Percentiles rank a stretch among this genome's conserved stretches.
Evolutionary conservation across 2,888 invertebrate genomes (phyloP).

Genomic region (Eilema caniola): DNA sequence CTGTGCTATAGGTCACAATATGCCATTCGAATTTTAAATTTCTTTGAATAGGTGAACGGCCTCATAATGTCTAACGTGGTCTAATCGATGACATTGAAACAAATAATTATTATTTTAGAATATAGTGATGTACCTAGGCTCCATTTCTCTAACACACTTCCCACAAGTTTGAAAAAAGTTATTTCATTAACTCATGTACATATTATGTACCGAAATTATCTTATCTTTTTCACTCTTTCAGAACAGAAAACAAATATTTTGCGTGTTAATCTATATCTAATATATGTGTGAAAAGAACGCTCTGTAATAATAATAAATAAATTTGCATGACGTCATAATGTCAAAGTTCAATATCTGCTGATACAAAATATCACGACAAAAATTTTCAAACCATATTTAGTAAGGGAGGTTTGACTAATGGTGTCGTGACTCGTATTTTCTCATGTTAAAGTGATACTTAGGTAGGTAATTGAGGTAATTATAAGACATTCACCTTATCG

Average conservation of each 20-base stretch:
- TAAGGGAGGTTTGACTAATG: background rate
- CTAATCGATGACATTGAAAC: background rate
- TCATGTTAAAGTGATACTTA: background rate
- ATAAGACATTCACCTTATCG: constrained; percentile 4
- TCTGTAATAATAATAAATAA: too few relatives aligned
- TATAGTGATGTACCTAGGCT: too few relatives aligned
- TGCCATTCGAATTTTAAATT: constrained; percentile 12
- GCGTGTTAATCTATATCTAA: too few relatives aligned
- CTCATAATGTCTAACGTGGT: constrained; percentile 16
- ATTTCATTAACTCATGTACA: too few relatives aligned
- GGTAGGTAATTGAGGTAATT: constrained; percentile 5
- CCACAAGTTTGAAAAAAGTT: too few relatives aligned
- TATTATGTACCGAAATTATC: too few relatives aligned
- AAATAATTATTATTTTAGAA: background rate
- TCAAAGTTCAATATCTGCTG: background rate
- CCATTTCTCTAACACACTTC: too few relatives aligned
- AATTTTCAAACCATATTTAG: background rate
- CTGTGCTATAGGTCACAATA: background rate
- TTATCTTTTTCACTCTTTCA: too few relatives aligned
- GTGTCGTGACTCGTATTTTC: background rate
- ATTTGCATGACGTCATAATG: background rate
- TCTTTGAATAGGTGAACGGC: constrained; percentile 4
- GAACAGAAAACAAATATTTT: too few relatives aligned
- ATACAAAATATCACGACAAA: background rate
- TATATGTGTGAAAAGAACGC: too few relatives aligned